These are phyloP conservation scores for Entomyzon cyanotis DNA, from an alignment of 2,113 vertebrate genomes.

Conservation along the genomic window DNA sequence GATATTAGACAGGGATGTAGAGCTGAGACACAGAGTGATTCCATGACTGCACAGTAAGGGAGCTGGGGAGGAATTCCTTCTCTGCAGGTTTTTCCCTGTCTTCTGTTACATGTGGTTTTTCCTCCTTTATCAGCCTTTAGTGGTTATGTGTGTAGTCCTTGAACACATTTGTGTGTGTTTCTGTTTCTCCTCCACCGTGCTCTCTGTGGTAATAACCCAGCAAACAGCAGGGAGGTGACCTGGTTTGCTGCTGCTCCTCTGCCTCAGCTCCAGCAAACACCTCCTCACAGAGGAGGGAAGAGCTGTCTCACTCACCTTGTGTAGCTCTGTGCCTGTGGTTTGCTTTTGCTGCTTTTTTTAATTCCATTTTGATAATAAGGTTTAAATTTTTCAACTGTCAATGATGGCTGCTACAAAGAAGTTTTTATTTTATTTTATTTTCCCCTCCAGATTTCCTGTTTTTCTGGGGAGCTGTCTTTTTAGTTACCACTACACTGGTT, in stretches of 20 bases:
- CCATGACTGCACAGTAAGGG: not conserved
- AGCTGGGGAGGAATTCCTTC: not conserved
- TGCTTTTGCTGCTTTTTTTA: not conserved
- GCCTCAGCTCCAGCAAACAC: not conserved
- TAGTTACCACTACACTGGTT: conserved; percentile 93
- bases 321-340: not conserved
- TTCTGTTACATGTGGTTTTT: not conserved
- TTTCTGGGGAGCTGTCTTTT: conserved; percentile 93
- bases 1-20: accelerated
- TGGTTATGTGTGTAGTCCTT: not conserved
- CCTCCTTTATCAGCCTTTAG: not conserved
- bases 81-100: not conserved
- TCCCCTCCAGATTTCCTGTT: conserved; percentile 88
- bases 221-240: not conserved
- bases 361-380: not conserved
- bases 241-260: not conserved
- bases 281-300: not conserved
- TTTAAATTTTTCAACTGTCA: not conserved
- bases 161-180: not conserved
- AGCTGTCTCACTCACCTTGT: not conserved
- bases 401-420: not conserved
- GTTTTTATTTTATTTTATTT: not conserved
- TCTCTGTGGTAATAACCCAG: accelerated
- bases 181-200: accelerated
- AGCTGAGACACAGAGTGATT: not conserved